These are phyloP conservation scores for Apodemia zela DNA, from an alignment of 2,888 invertebrate species.

Conservation along the genomic window DNA sequence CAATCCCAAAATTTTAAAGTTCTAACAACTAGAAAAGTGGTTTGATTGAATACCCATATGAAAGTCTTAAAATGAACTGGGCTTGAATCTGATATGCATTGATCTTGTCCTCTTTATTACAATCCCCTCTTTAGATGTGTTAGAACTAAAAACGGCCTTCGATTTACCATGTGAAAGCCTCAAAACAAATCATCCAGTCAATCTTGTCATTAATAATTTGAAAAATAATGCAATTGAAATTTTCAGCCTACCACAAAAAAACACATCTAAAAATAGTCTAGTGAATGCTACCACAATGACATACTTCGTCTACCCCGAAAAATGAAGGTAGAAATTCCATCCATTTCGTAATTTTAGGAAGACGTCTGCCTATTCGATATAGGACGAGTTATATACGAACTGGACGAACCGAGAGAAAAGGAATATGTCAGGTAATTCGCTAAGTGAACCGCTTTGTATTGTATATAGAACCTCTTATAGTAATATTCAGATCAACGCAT, in stretches of 20 bases:
- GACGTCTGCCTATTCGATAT: slow-evolving; percentile 24
- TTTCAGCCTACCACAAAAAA: background rate
- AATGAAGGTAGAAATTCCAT: slow-evolving; percentile 26
- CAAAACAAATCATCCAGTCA: background rate
- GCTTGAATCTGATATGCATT: no score
- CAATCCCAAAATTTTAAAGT: no score
- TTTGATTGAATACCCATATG: no score
- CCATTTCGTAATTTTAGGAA: slow-evolving; percentile 31
- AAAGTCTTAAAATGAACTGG: no score
- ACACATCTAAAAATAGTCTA: background rate
- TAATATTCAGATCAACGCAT: no score
- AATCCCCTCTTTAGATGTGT: no score
- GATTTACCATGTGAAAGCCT: background rate
- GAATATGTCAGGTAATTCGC: background rate
- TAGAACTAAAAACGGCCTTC: background rate
- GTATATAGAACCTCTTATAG: background rate
- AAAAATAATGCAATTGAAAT: no score
- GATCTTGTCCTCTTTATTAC: no score
- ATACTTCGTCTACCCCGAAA: slow-evolving; percentile 33
- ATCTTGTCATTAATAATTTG: background rate
- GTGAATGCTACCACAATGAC: slow-evolving; percentile 65
- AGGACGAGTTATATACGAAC: slow-evolving; percentile 25
- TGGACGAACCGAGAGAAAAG: slow-evolving; percentile 26
- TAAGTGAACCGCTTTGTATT: background rate
- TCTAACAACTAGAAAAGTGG: no score